Percentiles rank a stretch among this genome's conserved stretches.
These are phyloP conservation scores for Oncorhynchus mykiss DNA, from an alignment of 2,113 vertebrate genomes.

Conservation along the genomic window DNA sequence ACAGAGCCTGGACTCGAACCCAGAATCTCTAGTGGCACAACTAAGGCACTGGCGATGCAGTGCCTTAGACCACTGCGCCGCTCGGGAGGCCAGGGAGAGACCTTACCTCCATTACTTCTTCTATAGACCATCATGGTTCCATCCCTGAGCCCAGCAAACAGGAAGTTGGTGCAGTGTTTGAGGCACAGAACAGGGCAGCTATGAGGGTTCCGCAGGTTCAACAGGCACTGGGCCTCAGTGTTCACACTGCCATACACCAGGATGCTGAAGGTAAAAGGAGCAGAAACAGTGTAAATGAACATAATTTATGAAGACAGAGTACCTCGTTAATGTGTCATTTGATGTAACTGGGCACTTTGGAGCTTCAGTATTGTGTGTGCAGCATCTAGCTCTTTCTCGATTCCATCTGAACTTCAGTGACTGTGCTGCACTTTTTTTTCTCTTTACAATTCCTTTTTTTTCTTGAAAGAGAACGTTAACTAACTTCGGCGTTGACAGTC, in stretches of 20 bases:
- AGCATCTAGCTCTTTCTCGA: slow-evolving; percentile 58
- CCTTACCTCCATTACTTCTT: slow-evolving; percentile 73
- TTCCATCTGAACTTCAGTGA: slow-evolving; percentile 50
- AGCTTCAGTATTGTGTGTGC: slow-evolving; percentile 44
- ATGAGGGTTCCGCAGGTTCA: slow-evolving; percentile 75
- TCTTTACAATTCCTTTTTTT: not conserved
- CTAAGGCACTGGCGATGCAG: no score
- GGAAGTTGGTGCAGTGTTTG: slow-evolving; percentile 73
- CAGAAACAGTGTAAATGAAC: slow-evolving; percentile 40
- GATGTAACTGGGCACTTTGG: slow-evolving; percentile 61
- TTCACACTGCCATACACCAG: slow-evolving; percentile 86
- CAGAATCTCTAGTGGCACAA: no score
- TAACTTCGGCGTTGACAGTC: slow-evolving; percentile 34
- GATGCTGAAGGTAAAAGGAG: slow-evolving; percentile 70
- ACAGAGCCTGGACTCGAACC: no score
- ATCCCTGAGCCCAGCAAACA: slow-evolving; percentile 84
- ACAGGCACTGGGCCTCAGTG: slow-evolving; percentile 81
- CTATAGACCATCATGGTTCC: slow-evolving; percentile 83
- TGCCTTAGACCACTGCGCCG: no score
- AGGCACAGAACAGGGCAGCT: slow-evolving; percentile 83
- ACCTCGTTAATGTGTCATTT: slow-evolving; percentile 16
- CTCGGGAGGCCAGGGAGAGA: not conserved
- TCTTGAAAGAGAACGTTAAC: slow-evolving; percentile 36
- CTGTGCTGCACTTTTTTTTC: slow-evolving; percentile 42
- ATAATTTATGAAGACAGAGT: slow-evolving; percentile 62